phyloP scores from a whole-genome alignment of 2,888 invertebrate species.

The Aspidiotus destructor region DNA sequence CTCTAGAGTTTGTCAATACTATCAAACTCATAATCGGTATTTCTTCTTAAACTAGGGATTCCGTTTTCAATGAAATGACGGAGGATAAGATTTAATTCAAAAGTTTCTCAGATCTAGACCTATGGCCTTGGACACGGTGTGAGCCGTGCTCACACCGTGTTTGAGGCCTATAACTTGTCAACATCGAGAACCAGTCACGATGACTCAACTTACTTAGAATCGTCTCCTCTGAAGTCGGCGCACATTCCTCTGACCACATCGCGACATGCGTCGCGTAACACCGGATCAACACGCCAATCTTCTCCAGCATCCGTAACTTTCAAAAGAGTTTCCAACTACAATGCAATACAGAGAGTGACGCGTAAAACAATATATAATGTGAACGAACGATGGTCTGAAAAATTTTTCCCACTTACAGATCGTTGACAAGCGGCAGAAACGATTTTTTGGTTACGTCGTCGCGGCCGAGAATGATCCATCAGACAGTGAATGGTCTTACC shows the following conservation, averaged over 20 bases:
- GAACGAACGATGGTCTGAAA: background rate
- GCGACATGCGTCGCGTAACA: conserved; percentile 74
- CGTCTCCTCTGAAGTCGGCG: conserved; percentile 47
- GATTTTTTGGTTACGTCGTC: conserved; percentile 13
- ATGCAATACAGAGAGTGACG: background rate
- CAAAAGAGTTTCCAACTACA: conserved; percentile 64
- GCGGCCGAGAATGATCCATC: conserved; percentile 57
- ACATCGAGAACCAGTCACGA: background rate
- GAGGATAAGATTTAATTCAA: too few species aligned
- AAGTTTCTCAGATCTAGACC: too few species aligned
- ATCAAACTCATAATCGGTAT: too few species aligned
- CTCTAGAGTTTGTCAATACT: too few species aligned
- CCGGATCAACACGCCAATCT: conserved; percentile 91
- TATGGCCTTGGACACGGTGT: too few species aligned
- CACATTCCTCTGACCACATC: conserved; percentile 73
- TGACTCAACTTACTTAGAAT: conserved; percentile 39
- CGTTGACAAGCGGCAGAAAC: conserved; percentile 56
- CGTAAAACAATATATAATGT: background rate
- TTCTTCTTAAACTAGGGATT: too few species aligned
- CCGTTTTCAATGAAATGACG: too few species aligned
- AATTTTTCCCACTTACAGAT: conserved; percentile 48
- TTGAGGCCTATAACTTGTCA: too few species aligned
- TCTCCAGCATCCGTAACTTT: conserved; percentile 86
- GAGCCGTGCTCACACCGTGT: too few species aligned
- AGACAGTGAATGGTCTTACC: conserved; percentile 91